Conservation (phyloP, 2,113 vertebrate genomes). For the Gila orcuttii region DNA sequence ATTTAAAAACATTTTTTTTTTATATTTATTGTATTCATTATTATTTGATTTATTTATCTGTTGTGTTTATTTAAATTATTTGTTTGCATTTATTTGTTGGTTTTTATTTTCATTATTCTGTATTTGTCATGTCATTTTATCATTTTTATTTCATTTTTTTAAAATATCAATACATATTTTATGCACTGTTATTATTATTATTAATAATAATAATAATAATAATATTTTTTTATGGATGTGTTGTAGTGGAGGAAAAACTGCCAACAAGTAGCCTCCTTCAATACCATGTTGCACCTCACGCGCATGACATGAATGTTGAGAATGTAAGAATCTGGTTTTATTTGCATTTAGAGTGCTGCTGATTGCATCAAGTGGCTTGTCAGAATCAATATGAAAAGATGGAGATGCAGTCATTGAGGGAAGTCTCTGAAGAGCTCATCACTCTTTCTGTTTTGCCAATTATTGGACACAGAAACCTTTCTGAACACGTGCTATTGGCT, state of each 20-base stretch:
- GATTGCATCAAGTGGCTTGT: slow-evolving; percentile 26
- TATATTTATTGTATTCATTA: too few species aligned
- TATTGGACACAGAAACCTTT: slow-evolving; percentile 4
- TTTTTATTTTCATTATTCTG: too few species aligned
- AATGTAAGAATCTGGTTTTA: not conserved
- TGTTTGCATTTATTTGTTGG: too few species aligned
- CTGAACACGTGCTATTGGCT: not conserved
- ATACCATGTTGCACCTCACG: not conserved
- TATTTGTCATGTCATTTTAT: too few species aligned
- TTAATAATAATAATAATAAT: too few species aligned
- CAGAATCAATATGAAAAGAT: slow-evolving; percentile 16
- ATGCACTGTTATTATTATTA: too few species aligned
- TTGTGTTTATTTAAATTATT: too few species aligned
- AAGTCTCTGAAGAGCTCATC: slow-evolving; percentile 13
- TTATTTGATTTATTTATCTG: too few species aligned
- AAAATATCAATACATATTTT: too few species aligned
- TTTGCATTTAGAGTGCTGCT: slow-evolving; percentile 26
- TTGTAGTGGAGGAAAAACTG: not conserved
- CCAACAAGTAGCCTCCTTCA: not conserved
- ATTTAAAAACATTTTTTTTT: too few species aligned
- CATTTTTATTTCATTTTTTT: too few species aligned
- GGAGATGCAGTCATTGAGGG: slow-evolving; percentile 1
- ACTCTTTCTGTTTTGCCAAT: not conserved
- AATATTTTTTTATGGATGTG: not conserved
- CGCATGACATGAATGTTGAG: not conserved